Conservation (phyloP, 2,888 invertebrate genomes). For the Drosophila colorata region DNA sequence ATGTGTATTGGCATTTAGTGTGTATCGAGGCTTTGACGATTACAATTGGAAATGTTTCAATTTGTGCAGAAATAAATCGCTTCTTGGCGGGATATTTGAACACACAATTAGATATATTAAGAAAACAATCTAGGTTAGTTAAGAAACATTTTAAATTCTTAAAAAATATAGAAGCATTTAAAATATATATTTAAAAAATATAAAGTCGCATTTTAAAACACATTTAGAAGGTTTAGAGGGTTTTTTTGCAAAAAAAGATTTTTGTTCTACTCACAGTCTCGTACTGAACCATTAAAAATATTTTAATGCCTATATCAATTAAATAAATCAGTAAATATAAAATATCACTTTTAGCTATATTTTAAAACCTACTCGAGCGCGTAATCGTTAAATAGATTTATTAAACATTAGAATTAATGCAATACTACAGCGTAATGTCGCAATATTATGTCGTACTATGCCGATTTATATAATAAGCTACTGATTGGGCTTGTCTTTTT, state of each 20-base stretch:
- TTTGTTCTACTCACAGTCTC: too few species aligned
- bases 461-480: not conserved
- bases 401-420: not conserved
- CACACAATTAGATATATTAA: not conserved
- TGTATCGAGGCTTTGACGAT: not conserved
- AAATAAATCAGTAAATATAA: not conserved
- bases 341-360: not conserved
- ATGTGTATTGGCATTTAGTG: not conserved
- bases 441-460: constrained; percentile 1
- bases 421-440: not conserved
- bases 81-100: constrained; percentile 8
- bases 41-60: too few species aligned
- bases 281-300: too few species aligned
- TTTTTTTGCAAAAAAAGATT: too few species aligned
- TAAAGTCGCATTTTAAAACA: too few species aligned
- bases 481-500: constrained; percentile 3
- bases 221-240: too few species aligned
- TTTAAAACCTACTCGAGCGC: not conserved
- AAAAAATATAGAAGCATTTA: too few species aligned
- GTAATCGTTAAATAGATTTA: not conserved
- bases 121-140: too few species aligned
- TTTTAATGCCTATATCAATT: not conserved
- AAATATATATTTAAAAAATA: too few species aligned
- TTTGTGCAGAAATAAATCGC: not conserved
- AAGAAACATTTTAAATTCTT: too few species aligned